A percentile compares a stretch with the other conserved stretches of the same genome.
These are phyloP conservation scores for Dynastes maya DNA, from an alignment of 2,888 invertebrate genomes.

Conservation along the genomic window DNA sequence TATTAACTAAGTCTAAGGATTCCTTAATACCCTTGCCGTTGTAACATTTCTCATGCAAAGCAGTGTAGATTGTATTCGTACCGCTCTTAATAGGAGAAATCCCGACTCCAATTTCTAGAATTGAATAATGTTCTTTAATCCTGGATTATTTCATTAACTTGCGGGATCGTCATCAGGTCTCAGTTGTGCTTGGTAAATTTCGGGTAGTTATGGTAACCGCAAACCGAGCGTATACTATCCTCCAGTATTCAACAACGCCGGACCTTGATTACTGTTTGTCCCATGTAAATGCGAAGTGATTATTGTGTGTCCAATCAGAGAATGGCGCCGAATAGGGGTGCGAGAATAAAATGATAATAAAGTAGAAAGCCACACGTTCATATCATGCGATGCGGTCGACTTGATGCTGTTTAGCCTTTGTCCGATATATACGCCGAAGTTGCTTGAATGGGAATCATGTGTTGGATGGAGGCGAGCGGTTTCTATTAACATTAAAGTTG, in stretches of 20 bases:
- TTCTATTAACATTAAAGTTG: too few relatives aligned
- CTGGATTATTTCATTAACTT: constrained; percentile 43
- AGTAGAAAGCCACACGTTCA: constrained; percentile 19
- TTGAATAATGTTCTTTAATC: constrained; percentile 44
- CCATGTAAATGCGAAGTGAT: constrained; percentile 34
- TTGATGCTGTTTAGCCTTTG: neutral
- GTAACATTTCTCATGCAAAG: neutral
- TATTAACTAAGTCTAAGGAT: too few relatives aligned
- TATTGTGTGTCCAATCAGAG: constrained; percentile 39
- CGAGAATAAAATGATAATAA: constrained; percentile 18
- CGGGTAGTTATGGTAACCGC: constrained; percentile 26
- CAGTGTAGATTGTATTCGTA: neutral
- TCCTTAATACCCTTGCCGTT: neutral
- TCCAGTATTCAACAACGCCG: constrained; percentile 5
- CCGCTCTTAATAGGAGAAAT: neutral
- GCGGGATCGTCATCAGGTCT: constrained; percentile 11
- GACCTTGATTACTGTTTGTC: constrained; percentile 39
- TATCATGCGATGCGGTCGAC: neutral
- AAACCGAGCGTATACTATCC: neutral
- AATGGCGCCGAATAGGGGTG: neutral
- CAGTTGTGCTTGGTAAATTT: constrained; percentile 20
- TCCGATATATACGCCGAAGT: neutral
- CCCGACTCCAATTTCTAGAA: constrained; percentile 20
- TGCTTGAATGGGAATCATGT: neutral
- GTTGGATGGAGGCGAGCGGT: neutral